phyloP scores from a whole-genome alignment of 2,113 vertebrate species.

The Dasyornis broadbenti region DNA sequence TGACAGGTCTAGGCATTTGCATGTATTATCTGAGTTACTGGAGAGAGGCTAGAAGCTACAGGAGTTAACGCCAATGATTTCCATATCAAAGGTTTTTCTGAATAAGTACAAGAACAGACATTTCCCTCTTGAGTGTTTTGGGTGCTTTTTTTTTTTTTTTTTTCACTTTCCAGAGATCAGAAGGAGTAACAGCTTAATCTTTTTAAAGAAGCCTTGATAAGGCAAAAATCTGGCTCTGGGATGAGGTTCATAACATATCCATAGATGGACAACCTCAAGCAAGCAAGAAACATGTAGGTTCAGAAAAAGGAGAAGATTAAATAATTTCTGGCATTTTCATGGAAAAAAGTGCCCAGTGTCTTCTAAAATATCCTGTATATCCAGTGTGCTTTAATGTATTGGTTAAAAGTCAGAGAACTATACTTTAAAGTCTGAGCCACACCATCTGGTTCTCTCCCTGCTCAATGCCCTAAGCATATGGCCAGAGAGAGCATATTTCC shows the following conservation, averaged over 20 bases:
- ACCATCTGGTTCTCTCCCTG: slow-evolving; percentile 28
- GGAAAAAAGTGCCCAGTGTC: neutral
- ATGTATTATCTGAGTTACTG: neutral
- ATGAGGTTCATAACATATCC: neutral
- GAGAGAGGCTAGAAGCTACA: neutral
- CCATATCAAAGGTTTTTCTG: slow-evolving; percentile 27
- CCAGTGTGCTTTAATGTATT: neutral
- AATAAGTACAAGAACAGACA: neutral
- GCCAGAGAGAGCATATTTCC: neutral
- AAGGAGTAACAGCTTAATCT: neutral
- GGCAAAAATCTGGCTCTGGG: neutral
- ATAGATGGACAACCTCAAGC: neutral
- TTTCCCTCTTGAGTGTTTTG: neutral
- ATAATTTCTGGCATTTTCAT: neutral
- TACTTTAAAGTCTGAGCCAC: slow-evolving; percentile 6
- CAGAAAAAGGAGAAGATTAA: neutral
- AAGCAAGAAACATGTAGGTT: neutral
- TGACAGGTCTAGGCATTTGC: neutral
- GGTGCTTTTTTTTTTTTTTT: neutral
- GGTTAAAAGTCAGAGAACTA: neutral
- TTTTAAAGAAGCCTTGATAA: neutral
- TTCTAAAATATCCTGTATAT: neutral
- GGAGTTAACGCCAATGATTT: neutral
- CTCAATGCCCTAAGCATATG: slow-evolving; percentile 33
- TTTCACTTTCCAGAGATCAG: neutral